phyloP scores from a whole-genome alignment of 64 coral and sea anemone species.

The Porites australiensis region DNA sequence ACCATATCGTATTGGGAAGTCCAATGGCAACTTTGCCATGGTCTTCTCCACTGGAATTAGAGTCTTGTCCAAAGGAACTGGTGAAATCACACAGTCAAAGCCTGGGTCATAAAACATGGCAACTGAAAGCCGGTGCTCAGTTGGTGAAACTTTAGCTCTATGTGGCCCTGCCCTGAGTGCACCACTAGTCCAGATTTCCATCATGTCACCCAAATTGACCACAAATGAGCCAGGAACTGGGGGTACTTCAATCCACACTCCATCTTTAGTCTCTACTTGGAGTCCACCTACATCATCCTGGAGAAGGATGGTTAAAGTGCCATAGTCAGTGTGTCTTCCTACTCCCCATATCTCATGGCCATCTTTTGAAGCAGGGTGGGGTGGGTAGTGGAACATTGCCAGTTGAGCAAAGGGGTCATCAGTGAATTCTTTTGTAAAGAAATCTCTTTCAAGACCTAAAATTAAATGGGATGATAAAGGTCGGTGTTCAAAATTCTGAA shows the following conservation, averaged over 20 bases:
- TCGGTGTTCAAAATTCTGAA: too few relatives aligned
- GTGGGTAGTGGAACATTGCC: conserved; percentile 77
- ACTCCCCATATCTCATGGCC: conserved; percentile 50
- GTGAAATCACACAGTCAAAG: conserved; percentile 57
- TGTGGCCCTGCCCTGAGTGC: conserved; percentile 68
- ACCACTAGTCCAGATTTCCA: conserved; percentile 85
- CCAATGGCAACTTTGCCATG: not conserved
- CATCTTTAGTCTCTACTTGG: conserved; percentile 49
- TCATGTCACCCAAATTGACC: conserved; percentile 79
- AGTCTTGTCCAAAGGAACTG: conserved; percentile 68
- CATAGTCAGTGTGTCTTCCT: conserved; percentile 78
- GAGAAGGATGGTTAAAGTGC: conserved; percentile 56
- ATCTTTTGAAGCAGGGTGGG: not conserved
- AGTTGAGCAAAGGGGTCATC: conserved; percentile 56
- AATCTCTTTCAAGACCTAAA: conserved; percentile 47
- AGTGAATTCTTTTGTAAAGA: conserved; percentile 66
- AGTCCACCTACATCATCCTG: conserved; percentile 81
- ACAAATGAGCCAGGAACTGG: conserved; percentile 73
- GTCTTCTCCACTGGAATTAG: conserved; percentile 28
- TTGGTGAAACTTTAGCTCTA: conserved; percentile 61
- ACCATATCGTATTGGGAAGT: conserved; percentile 66
- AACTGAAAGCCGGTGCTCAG: conserved; percentile 57
- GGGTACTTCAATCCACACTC: conserved; percentile 57
- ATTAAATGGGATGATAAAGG: not conserved
- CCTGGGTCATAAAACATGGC: conserved; percentile 79